Conservation (phyloP, 2,888 invertebrate genomes). For the Rhingia rostrata region DNA sequence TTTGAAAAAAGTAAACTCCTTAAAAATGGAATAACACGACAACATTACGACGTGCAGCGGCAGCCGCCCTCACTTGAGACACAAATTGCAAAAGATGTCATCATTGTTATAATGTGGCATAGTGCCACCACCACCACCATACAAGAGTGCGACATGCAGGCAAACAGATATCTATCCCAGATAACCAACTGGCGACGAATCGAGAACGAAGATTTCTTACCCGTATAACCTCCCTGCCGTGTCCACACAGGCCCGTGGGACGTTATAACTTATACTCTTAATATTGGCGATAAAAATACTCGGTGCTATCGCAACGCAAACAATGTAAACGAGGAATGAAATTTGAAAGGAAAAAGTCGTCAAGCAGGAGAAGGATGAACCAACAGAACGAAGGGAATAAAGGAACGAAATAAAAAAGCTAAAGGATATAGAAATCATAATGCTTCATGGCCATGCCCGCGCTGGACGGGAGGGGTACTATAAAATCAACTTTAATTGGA, state of each 20-base stretch:
- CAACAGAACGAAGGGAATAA: constrained; percentile 13
- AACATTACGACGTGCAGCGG: neutral
- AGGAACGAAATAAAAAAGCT: too few species aligned
- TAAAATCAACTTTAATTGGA: constrained; percentile 71
- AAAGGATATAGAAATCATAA: constrained; percentile 49
- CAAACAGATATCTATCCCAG: constrained; percentile 63
- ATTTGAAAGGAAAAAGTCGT: constrained; percentile 10
- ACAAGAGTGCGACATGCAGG: constrained; percentile 48
- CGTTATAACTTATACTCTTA: constrained; percentile 59
- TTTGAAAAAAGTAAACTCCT: constrained; percentile 1
- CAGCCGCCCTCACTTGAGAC: constrained; percentile 53
- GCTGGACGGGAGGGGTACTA: constrained; percentile 33
- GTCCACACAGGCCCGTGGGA: constrained; percentile 31
- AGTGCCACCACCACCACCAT: constrained; percentile 48
- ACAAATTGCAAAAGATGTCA: constrained; percentile 57
- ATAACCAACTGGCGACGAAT: constrained; percentile 64
- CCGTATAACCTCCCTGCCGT: neutral
- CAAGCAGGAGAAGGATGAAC: neutral
- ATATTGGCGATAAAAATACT: constrained; percentile 71
- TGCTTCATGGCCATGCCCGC: constrained; percentile 25
- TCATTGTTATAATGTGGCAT: constrained; percentile 66
- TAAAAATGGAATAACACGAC: constrained; percentile 30
- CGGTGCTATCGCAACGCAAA: constrained; percentile 55
- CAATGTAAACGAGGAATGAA: constrained; percentile 35
- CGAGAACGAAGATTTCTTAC: constrained; percentile 6